Evolutionary conservation across 2,797 vertebrate genomes (phyloP).

Genomic region (Oryzias dopingdopingensis): DNA sequence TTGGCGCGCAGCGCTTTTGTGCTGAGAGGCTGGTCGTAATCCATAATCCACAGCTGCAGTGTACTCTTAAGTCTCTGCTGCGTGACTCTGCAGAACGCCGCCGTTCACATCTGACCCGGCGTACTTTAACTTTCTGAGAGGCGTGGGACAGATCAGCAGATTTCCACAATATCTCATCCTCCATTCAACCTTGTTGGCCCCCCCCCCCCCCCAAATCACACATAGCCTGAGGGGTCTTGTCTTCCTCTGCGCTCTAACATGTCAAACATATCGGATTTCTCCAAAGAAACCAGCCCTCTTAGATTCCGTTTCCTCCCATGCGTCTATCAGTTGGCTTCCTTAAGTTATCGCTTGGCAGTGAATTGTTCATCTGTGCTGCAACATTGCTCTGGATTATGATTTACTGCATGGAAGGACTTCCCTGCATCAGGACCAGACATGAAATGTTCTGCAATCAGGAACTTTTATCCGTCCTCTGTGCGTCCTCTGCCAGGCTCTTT

Average conservation of each 20-base stretch:
- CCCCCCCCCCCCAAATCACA: conserved; percentile 20
- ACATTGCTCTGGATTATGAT: conserved; percentile 47
- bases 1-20: neutral
- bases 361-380: conserved; percentile 33
- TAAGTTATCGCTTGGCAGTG: conserved; percentile 49
- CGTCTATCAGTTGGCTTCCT: neutral
- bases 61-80: neutral
- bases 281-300: neutral
- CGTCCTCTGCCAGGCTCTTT: neutral
- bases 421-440: conserved; percentile 21
- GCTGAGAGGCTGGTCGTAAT: neutral
- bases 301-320: neutral
- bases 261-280: too few species aligned
- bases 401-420: conserved; percentile 46
- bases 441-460: neutral
- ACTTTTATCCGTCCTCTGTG: neutral
- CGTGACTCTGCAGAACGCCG: neutral
- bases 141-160: conserved; percentile 23
- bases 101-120: conserved; percentile 6
- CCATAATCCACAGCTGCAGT: neutral
- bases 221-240: conserved; percentile 25
- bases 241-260: neutral
- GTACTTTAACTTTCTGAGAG: conserved; percentile 9
- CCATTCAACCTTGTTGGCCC: conserved; percentile 12
- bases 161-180: conserved; percentile 30